Evolutionary conservation across 2,888 invertebrate genomes (phyloP).

Genomic region (Hanleya hanleyi): DNA sequence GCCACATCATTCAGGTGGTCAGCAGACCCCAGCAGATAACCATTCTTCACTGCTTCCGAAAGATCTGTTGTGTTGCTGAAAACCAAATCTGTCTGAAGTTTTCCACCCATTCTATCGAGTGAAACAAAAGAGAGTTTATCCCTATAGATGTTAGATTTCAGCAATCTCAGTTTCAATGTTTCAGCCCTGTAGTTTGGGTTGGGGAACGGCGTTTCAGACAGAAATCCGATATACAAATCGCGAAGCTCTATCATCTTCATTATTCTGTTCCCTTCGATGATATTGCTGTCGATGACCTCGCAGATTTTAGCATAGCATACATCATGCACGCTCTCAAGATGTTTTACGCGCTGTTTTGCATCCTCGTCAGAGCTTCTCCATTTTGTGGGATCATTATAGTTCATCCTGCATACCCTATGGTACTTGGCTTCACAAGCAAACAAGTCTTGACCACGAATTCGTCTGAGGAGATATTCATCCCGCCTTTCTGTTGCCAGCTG

Average conservation of each 20-base stretch:
- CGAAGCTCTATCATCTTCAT: slow-evolving; percentile 4
- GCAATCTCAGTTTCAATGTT: slow-evolving; percentile 13
- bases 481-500: background rate
- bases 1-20: too few species aligned
- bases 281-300: background rate
- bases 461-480: background rate
- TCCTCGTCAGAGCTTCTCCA: background rate
- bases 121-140: background rate
- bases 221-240: background rate
- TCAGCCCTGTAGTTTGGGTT: slow-evolving; percentile 19
- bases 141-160: background rate
- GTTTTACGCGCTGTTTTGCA: background rate
- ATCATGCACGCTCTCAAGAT: background rate
- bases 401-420: background rate
- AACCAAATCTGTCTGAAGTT: slow-evolving; percentile 6
- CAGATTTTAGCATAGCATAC: background rate
- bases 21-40: too few species aligned
- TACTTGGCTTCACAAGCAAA: slow-evolving; percentile 11
- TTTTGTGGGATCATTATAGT: background rate
- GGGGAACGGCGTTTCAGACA: slow-evolving; percentile 2
- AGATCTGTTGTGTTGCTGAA: slow-evolving; percentile 12
- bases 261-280: background rate
- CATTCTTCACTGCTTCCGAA: background rate
- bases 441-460: background rate
- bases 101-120: too few species aligned